Conservation (phyloP, 92 coral and sea anemone genomes). For the Epizoanthus ramosus region DNA sequence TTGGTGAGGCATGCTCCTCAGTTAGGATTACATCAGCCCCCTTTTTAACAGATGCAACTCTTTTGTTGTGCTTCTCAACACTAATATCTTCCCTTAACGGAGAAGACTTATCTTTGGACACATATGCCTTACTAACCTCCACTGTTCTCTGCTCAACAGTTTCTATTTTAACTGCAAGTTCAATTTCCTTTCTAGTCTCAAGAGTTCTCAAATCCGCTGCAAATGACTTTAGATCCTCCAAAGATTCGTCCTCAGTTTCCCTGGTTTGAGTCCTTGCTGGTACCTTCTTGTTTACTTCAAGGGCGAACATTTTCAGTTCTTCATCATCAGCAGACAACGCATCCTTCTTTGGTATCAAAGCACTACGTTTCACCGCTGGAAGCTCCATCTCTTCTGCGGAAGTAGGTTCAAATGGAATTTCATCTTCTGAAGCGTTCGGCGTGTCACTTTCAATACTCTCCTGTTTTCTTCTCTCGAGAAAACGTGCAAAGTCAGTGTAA, state of each 20-base stretch:
- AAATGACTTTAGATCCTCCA: constrained; percentile 5
- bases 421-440: constrained; percentile 24
- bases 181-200: background rate
- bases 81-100: background rate
- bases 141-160: background rate
- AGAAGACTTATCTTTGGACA: background rate
- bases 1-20: background rate
- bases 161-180: constrained; percentile 17
- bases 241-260: constrained; percentile 20
- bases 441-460: constrained; percentile 16
- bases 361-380: background rate
- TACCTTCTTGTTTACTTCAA: constrained; percentile 5
- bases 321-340: background rate
- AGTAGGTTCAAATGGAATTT: constrained; percentile 35
- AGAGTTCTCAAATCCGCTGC: constrained; percentile 23
- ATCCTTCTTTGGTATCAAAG: constrained; percentile 2
- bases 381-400: constrained; percentile 1
- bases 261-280: background rate
- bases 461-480: constrained; percentile 26
- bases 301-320: constrained; percentile 15
- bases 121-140: background rate
- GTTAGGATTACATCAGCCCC: too few relatives aligned
- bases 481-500: constrained; percentile 12
- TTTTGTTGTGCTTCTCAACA: background rate
- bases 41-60: background rate